These are phyloP conservation scores for Platycheirus rosarum DNA, from an alignment of 2,888 invertebrate species.

Conservation along the genomic window DNA sequence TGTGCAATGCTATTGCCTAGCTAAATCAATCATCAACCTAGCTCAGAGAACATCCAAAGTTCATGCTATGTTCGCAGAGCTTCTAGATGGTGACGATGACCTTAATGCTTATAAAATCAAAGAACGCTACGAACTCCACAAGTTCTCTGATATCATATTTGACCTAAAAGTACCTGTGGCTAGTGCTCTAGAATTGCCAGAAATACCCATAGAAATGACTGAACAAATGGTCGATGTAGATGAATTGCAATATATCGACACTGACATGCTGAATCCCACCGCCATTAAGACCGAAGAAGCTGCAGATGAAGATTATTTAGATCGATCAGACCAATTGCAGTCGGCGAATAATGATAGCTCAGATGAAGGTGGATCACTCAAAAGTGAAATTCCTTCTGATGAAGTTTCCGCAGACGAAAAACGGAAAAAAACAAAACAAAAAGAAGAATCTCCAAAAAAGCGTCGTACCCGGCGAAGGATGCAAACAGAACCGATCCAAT, in stretches of 20 bases:
- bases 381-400: conserved; percentile 16
- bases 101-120: conserved; percentile 9
- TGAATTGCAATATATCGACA: conserved; percentile 14
- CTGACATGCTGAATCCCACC: not conserved
- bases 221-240: conserved; percentile 28
- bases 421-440: conserved; percentile 9
- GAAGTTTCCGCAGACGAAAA: not conserved
- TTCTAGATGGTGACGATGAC: conserved; percentile 11
- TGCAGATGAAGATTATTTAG: conserved; percentile 12
- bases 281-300: conserved; percentile 23
- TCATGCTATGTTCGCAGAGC: conserved; percentile 12
- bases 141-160: conserved; percentile 12
- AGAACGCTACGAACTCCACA: conserved; percentile 8
- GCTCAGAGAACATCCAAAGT: conserved; percentile 12
- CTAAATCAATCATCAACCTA: conserved; percentile 18
- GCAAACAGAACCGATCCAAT: not conserved
- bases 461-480: not conserved
- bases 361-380: conserved; percentile 2
- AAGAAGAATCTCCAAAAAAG: not conserved
- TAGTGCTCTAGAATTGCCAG: conserved; percentile 1
- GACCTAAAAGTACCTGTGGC: conserved; percentile 8
- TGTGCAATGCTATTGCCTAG: conserved; percentile 12
- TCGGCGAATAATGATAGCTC: conserved; percentile 4
- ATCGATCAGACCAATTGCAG: not conserved
- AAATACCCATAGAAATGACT: conserved; percentile 24